Conservation (phyloP, 2,113 vertebrate species). For the Procavia capensis region DNA sequence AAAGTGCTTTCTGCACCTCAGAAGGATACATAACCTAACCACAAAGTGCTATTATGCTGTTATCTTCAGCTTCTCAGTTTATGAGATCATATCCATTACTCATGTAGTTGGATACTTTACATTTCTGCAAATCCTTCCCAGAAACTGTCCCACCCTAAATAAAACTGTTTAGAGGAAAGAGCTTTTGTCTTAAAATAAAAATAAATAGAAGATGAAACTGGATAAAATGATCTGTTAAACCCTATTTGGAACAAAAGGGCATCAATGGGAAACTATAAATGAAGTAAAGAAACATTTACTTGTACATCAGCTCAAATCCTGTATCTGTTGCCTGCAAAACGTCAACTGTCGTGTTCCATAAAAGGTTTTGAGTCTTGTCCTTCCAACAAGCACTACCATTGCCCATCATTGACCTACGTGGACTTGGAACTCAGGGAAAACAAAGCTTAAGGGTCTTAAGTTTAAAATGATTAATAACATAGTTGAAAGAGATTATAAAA, state of each 20-base stretch:
- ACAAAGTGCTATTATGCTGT: not conserved
- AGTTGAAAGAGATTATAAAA: not conserved
- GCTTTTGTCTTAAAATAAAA: slow-evolving; percentile 36
- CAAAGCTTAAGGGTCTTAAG: not conserved
- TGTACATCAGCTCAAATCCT: slow-evolving; percentile 8
- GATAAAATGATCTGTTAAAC: slow-evolving; percentile 40
- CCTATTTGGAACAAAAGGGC: slow-evolving; percentile 3
- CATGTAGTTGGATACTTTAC: slow-evolving; percentile 23
- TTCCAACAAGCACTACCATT: not conserved
- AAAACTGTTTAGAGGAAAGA: slow-evolving; percentile 51
- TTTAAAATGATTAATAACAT: not conserved
- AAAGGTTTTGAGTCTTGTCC: not conserved
- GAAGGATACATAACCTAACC: not conserved
- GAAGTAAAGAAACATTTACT: slow-evolving; percentile 28
- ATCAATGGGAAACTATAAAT: slow-evolving; percentile 13
- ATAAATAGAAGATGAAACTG: slow-evolving; percentile 31
- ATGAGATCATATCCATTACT: slow-evolving; percentile 14
- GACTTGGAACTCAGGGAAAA: not conserved
- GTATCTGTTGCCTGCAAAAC: not conserved
- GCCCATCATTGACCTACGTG: not conserved
- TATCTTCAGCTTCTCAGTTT: slow-evolving; percentile 37
- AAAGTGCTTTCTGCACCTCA: slow-evolving; percentile 39
- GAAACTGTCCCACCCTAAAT: slow-evolving; percentile 55
- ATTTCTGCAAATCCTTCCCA: slow-evolving; percentile 64
- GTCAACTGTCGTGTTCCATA: slow-evolving; percentile 8